phyloP scores from a whole-genome alignment of 2,797 vertebrate species.

The Chaetodon trifasciatus region DNA sequence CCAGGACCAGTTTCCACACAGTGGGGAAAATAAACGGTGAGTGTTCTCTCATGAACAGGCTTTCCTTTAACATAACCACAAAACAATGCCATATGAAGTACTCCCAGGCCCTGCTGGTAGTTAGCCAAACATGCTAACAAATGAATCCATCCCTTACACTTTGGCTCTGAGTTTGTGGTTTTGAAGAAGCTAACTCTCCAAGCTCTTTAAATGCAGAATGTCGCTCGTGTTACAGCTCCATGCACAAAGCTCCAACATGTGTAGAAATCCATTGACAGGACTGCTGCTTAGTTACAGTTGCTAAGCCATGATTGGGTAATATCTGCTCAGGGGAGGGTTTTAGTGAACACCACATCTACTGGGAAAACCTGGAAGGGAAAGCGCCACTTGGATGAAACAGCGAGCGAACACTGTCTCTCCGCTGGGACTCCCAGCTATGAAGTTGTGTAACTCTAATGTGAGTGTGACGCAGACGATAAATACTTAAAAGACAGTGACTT shows the following conservation, averaged over 20 bases:
- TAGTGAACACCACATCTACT: neutral
- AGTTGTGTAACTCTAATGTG: constrained; percentile 4
- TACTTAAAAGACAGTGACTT: constrained; percentile 14
- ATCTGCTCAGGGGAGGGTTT: neutral
- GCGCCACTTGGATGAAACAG: neutral
- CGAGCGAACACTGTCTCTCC: constrained; percentile 5
- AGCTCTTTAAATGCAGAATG: neutral
- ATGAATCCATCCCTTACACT: neutral
- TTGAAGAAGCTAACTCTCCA: neutral
- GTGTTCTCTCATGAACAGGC: neutral
- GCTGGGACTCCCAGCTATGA: constrained; percentile 20
- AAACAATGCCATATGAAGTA: neutral
- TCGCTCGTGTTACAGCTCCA: neutral
- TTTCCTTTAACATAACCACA: neutral
- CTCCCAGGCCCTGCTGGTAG: neutral
- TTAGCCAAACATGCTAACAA: neutral
- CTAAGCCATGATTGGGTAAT: neutral
- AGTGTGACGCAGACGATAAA: constrained; percentile 26
- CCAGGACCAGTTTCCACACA: neutral
- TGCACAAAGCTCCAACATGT: neutral
- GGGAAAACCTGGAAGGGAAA: neutral
- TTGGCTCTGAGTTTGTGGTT: neutral
- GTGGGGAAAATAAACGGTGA: neutral
- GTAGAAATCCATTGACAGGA: neutral
- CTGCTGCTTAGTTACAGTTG: neutral